Evolutionary conservation across 2,797 vertebrate genomes (phyloP), one percentile per base, ranked within the genome.

Genomic region (Alauda arvensis): DNA sequence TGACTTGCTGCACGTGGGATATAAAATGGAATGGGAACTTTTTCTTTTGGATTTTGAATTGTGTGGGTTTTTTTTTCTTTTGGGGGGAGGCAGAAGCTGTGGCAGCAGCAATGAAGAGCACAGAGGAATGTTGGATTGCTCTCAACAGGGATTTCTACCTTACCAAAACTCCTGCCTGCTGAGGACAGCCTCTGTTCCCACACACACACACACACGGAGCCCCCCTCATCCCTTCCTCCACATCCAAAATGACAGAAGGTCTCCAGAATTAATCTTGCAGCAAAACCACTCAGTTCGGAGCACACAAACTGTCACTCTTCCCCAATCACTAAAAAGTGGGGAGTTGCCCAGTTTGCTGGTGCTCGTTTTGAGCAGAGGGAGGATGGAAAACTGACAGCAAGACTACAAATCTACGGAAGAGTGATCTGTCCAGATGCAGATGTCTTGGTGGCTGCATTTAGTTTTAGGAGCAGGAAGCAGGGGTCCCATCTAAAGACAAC

Each of bases 221-320:
- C 48, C 40, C 45, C 45, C 45, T 49, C 16, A 19, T 11, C 57
- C 45, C 62, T 37, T 29, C 34, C 8, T 51, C 26, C 24, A 19
- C 45, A 51, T 53, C 26, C 77, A 71, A 42, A 75, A 77, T 72
- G 80, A 80, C 79, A 85, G 71, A 84, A 68, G 31, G 68, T 60
- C 53, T 93, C 79, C 82, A 76, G 42, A 91, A 83, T 63, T 80
- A 92, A 88, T 87, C 82, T 85, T 90, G 72, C 86, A 91, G 72
- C 40, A 80, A 88, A 94, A 71, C 13, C 7, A 1, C 55, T 71
- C 65, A 31, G 37, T 77, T 68, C 85, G 48, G 66, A 88, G 56
- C 49, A 76, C 34, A 34, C 8, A 19, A 78, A 87, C 83, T 91
- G 85, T 91, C 81, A 79, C 29, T 85, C 69, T 75, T 87, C 66